Conservation (phyloP, 2,113 vertebrate genomes). For the Erythrolamprus reginae region DNA sequence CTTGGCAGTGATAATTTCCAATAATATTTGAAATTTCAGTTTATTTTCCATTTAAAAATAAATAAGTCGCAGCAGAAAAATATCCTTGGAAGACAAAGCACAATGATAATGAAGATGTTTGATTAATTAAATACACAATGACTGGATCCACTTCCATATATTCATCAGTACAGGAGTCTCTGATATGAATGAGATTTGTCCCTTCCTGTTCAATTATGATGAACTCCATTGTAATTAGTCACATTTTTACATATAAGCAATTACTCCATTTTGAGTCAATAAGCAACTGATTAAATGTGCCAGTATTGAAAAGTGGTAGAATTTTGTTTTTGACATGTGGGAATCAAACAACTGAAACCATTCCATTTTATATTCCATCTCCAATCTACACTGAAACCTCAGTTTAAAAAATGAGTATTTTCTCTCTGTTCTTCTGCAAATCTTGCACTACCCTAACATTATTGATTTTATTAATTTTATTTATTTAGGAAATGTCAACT, state of each 20-base stretch:
- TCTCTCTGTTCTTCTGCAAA: neutral
- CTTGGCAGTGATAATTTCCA: neutral
- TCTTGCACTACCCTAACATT: neutral
- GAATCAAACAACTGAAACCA: neutral
- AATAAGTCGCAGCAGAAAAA: neutral
- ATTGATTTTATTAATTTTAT: neutral
- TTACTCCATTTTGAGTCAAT: neutral
- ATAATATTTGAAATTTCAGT: neutral
- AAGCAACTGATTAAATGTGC: neutral
- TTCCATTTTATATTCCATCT: neutral
- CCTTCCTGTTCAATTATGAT: neutral
- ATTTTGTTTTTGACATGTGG: neutral
- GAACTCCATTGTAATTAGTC: neutral
- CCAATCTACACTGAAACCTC: neutral
- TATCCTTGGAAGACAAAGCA: constrained; percentile 15
- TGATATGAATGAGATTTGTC: neutral
- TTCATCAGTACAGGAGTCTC: neutral
- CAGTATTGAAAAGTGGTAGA: neutral
- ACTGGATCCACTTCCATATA: neutral
- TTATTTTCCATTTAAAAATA: constrained; percentile 18
- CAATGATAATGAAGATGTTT: neutral
- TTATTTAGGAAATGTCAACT: neutral
- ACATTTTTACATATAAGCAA: neutral
- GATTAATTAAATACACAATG: neutral
- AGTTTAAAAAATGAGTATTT: neutral